Evolutionary conservation across 2,797 vertebrate genomes (phyloP), one percentile per base, ranked within the genome.

Genomic region (Orientallactaga sibirica): DNA sequence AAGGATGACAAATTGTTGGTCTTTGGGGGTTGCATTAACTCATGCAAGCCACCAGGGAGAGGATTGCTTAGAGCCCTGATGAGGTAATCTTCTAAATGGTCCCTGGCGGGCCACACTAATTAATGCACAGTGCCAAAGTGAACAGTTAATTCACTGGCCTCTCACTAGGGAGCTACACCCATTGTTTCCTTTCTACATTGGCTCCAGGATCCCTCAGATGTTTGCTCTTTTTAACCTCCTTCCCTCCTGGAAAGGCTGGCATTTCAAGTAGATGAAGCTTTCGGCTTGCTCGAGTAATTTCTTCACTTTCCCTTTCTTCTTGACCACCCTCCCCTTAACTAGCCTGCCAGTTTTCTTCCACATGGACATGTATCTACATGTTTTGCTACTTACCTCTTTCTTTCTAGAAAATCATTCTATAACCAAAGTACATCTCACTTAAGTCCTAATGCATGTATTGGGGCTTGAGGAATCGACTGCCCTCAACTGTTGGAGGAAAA

Each of bases 11-110:
- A 71, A 61, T 58, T 77, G 61, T 87, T 90, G 43, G 68, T 86
- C 94, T 94, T 81, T 74, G 68, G 82, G 81, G 93, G 43, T 16
- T 61, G 61, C 79, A 73, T 93, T 88, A 95, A 95, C 79, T 96
- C 95, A 77, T 10, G 48, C 41, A 33, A 77, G 71, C 82, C 86
- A 0, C 68, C 58, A 27, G 73, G 76, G 85, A 48, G 64, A 73
- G 79, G 58, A 86, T 64, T 37, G 75, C 91, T 66, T 71, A 67
- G 68, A 62, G 33, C 67, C 37, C 93, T 88, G 92, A 87, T 90
- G 95, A 96, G 90, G 86, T 95, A 83, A 92, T 94, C 83, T 93
- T 22, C 95, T 92, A 91, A 92, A 71, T 25, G 67, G 68, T 58
- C 94, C 91, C 93, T 33, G 15, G 52, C 12, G 74, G 67, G 61